Evolutionary conservation across 2,797 vertebrate species (phyloP).

Genomic region (Sparidentex hasta): DNA sequence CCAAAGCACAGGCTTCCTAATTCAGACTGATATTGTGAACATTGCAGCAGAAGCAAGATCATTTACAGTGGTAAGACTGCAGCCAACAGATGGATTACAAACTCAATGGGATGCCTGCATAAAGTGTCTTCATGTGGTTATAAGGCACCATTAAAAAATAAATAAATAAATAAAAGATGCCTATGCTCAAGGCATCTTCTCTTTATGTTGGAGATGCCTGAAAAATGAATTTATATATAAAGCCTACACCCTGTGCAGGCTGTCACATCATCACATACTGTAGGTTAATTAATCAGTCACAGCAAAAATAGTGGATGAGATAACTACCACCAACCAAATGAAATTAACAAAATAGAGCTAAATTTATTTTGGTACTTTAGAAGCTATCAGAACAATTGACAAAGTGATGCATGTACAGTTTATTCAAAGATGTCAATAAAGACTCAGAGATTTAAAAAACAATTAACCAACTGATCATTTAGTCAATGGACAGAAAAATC

Average conservation of each 20-base stretch:
- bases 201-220: neutral
- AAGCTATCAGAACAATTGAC: too few species aligned
- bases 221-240: neutral
- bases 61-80: neutral
- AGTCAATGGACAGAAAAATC: too few species aligned
- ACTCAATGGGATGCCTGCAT: neutral
- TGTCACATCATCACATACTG: neutral
- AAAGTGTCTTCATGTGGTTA: neutral
- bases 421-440: too few species aligned
- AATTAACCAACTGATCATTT: neutral
- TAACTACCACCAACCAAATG: neutral
- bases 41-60: neutral
- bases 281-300: neutral
- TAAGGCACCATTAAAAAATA: neutral
- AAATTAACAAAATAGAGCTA: neutral
- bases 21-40: slow-evolving; percentile 2
- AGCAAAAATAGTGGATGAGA: neutral
- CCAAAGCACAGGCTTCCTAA: neutral
- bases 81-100: neutral
- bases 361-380: too few species aligned
- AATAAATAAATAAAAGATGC: too few species aligned
- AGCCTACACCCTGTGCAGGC: neutral
- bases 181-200: neutral
- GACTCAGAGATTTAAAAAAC: too few species aligned
- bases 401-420: too few species aligned